These are phyloP conservation scores for Drosophila neoperkinsi DNA, from an alignment of 2,888 invertebrate genomes.

Conservation along the genomic window DNA sequence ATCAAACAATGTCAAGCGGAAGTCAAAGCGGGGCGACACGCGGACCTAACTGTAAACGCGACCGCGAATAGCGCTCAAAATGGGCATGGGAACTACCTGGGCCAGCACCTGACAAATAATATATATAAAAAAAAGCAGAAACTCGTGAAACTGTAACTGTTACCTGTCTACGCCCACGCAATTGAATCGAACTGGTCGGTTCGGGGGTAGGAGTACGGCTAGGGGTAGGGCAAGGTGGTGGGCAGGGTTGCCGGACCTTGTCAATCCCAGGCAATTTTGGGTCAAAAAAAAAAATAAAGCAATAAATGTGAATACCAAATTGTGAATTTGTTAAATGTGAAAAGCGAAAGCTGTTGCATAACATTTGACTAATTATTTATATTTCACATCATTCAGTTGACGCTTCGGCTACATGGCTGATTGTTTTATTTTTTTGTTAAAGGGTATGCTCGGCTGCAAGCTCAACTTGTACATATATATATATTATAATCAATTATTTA, in stretches of 20 bases:
- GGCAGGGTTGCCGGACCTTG: conserved; percentile 13
- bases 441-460: not conserved
- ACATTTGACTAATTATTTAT: conserved; percentile 79
- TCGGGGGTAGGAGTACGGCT: not conserved
- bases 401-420: no score
- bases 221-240: not conserved
- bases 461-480: not conserved
- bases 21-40: conserved; percentile 69
- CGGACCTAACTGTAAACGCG: conserved; percentile 45
- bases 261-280: conserved; percentile 29
- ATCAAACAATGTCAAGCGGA: conserved; percentile 84
- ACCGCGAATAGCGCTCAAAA: conserved; percentile 34
- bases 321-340: conserved; percentile 63
- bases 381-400: conserved; percentile 45
- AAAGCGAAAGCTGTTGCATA: conserved; percentile 75
- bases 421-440: not conserved
- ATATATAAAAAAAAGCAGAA: not conserved
- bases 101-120: conserved; percentile 16
- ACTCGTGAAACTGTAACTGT: conserved; percentile 18
- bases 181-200: conserved; percentile 14
- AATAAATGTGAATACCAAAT: conserved; percentile 3
- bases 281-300: conserved; percentile 22
- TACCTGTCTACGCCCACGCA: conserved; percentile 50
- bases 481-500: no score
- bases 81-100: conserved; percentile 17